Percentiles rank a stretch among this genome's conserved stretches.
Conservation (phyloP, 2,797 vertebrate species). For the Dipus sagitta region DNA sequence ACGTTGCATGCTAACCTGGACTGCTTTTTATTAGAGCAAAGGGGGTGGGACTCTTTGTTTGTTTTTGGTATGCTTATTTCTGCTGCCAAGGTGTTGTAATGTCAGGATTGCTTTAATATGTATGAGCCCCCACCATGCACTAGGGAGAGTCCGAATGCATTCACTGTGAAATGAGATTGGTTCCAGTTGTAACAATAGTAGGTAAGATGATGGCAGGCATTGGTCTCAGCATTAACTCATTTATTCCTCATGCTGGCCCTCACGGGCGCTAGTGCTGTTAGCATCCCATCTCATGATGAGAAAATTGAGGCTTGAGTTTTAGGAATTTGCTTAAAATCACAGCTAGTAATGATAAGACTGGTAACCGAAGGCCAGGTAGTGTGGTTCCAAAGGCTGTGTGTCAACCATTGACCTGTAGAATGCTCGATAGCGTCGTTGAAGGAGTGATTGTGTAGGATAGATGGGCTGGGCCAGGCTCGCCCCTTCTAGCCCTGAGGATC, state of each 20-base stretch:
- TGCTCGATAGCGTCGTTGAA: neutral
- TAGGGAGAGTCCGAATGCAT: conserved; percentile 28
- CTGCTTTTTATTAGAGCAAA: conserved; percentile 7
- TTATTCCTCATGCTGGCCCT: neutral
- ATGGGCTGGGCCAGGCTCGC: neutral
- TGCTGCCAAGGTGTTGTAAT: conserved; percentile 45
- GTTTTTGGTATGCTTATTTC: conserved; percentile 40
- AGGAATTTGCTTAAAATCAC: neutral
- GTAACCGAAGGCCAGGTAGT: neutral
- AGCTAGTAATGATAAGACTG: neutral
- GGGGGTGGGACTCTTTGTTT: conserved; percentile 5
- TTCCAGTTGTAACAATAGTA: conserved; percentile 48
- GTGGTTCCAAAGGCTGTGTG: neutral
- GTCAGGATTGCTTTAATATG: conserved; percentile 19
- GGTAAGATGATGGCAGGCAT: neutral
- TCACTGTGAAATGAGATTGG: conserved; percentile 40
- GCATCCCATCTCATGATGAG: neutral
- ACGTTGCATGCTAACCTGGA: neutral
- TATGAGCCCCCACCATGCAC: neutral
- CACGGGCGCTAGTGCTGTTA: too few species aligned
- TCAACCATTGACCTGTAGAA: neutral
- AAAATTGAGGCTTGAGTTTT: neutral
- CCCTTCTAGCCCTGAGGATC: neutral
- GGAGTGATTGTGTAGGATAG: too few species aligned
- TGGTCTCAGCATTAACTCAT: conserved; percentile 17